Evolutionary conservation across 2,797 vertebrate species (phyloP), one percentile per base, ranked within the genome.

Genomic region (Eleutherodactylus coqui): DNA sequence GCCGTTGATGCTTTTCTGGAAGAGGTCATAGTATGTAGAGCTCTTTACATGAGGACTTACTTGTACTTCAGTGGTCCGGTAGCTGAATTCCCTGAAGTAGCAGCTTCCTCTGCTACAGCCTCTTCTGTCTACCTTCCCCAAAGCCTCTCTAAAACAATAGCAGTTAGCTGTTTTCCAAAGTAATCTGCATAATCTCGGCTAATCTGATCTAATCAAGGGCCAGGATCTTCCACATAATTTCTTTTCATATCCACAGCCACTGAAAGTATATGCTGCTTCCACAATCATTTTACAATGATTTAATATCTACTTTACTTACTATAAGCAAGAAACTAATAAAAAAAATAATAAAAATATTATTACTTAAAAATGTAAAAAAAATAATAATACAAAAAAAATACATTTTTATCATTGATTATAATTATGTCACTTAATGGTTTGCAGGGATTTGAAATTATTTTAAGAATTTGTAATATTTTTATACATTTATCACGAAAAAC

Each of bases 161-260:
- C 86, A 87, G 80, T 49, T 82, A 89, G 94, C 90, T 89, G 91
- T 90, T 90, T 92, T 96, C 96, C 96, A 96, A 96, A 95, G 89
- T 94, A 93, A 94, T 91, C 93, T 90, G 89, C 83, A 89, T 93
- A 93, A 93, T 94, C 91, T 91, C 92, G 84, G 43, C 84, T 96
- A 97, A 95, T 95, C 90, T 93, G 91, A 95, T 97, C 96, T 81
- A 69, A 49, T 81, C 41, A 21, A 38, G 29, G 21, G 60, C 36
- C 21, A 19, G 29, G 9, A 34, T 17, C 13, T 27, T 49, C n/a
- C 72, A 75, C 14, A 17, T 17, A 45, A 17, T 13, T 17, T 7
- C 41, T 17, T 2, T 19, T 9, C n/a, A 75, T 51, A 19, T 17
- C 73, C 27, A 17, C 73, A 58, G 75, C 34, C 75, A 38, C 32